Evolutionary conservation across 2,888 invertebrate genomes (phyloP), one percentile per base, ranked within the genome.

Genomic region (Parnassius orleans): DNA sequence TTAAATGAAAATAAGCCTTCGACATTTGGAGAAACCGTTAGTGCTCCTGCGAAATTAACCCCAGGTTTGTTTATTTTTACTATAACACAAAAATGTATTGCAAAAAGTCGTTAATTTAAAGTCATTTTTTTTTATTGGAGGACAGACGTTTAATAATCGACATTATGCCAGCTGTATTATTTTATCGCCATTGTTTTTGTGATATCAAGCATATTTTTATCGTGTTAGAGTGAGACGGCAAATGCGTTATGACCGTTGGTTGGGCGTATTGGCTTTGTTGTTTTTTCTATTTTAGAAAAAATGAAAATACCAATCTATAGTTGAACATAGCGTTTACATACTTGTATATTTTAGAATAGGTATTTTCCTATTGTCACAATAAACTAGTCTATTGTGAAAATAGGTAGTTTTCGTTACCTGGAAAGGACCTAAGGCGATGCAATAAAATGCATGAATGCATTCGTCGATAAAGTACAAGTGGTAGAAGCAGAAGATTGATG

Each of bases 21-120:
- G 69, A 93, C 95, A 65, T 98, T 98, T 87, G 95, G 95, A 75
- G 98, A 97, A 78, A 94, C 96, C 72, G 93, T 95, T 80, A 94
- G 95, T 81, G 93, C 93, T 82, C 83, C 89, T 83, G 87, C 83
- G 68, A 98, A 97, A 93, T 93, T 98, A 87, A 97, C 97, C 79
- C 96, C 97, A 93, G 97, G 97, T 97, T 94, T 93, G 93, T 93
- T 87, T 86, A 86, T 86, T 80, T 77, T 75, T 69, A 69, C 63
- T n/a, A 42, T 42, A 19, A 9, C 33, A 51, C 19, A 15, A 42
- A 14, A 10, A 51, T 15, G 52, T 42, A 41, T 53, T 15, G 1
- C 10, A 41, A 42, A 42, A 19, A 19, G 15, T 43, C 10, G 19
- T 15, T 50, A 41, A 53, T 46, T 33, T 9, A 14, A 33, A 14